phyloP scores from a whole-genome alignment of 2,797 vertebrate genomes.

The Anguilla marmorata region DNA sequence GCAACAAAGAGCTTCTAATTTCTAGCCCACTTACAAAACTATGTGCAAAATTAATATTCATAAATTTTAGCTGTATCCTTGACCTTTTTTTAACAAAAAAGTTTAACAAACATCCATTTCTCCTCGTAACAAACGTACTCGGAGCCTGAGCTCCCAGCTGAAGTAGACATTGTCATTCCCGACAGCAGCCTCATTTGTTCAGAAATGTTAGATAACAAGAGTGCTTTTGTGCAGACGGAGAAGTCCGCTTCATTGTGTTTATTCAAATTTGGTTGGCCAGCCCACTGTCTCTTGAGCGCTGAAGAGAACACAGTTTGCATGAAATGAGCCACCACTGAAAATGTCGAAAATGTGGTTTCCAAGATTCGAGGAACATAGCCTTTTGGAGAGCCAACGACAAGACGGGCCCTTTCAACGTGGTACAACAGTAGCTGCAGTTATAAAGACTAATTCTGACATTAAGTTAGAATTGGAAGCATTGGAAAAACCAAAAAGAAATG shows the following conservation, averaged over 20 bases:
- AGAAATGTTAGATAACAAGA: conserved; percentile 60
- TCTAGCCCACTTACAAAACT: conserved; percentile 65
- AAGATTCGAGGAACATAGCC: conserved; percentile 18
- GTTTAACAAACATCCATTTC: conserved; percentile 57
- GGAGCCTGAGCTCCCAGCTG: conserved; percentile 68
- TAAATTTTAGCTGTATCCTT: conserved; percentile 60
- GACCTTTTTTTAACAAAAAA: conserved; percentile 46
- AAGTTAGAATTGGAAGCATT: not conserved
- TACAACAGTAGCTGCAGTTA: not conserved
- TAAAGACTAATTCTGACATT: not conserved
- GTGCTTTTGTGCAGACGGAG: conserved; percentile 65
- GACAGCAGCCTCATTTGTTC: conserved; percentile 71
- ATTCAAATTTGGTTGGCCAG: conserved; percentile 76
- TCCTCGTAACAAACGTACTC: conserved; percentile 57
- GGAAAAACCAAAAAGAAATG: not conserved
- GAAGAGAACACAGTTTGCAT: conserved; percentile 45
- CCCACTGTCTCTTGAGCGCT: conserved; percentile 43
- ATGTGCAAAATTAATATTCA: conserved; percentile 71
- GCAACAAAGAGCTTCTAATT: conserved; percentile 55
- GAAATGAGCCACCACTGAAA: conserved; percentile 19
- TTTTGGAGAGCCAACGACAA: not conserved
- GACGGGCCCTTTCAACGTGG: not conserved
- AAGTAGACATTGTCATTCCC: conserved; percentile 51
- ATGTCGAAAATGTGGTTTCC: conserved; percentile 15
- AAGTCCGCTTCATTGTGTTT: conserved; percentile 54